Evolutionary conservation across 2,888 invertebrate genomes (phyloP), one percentile per base, ranked within the genome.

Genomic region (Meiosimyza decipiens): DNA sequence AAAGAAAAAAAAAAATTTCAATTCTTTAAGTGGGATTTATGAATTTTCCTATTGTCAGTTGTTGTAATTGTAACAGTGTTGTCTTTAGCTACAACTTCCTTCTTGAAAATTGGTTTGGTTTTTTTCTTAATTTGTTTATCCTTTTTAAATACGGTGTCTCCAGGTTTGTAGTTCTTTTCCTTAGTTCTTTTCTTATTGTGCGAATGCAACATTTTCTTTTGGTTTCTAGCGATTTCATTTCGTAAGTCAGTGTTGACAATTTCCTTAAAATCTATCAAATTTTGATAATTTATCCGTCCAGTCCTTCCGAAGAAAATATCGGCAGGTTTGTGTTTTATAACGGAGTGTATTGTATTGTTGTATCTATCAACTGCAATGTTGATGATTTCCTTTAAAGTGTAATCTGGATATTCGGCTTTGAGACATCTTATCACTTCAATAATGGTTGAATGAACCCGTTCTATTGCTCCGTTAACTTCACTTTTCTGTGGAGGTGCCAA

Each of bases 401-500:
- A 64, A 40, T 68, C 57, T 3, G 57, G 63, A 33, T 66, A 67
- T 63, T 77, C 74, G 28, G 50, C 33, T 54, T 64, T 69, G n/a
- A 74, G 47, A 13, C 75, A 76, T 64, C 74, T 69, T 15, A 71
- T 59, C 6, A 73, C 68, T 71, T 76, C 72, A n/a, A 77, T 69
- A 4, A 73, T 73, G 11, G 75, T 76, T 1, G 74, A 74, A 67
- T 76, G 76, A 16, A 73, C 73, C 50, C 72, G 22, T 63, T 76
- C 75, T 16, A 75, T 65, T 28, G 75, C 59, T 16, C 74, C 76
- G 50, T 78, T 77, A n/a, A 75, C 74, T 22, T 77, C 75, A 59
- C 74, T 77, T 67, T 75, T 75, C 55, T 75, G 73, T 50, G 74
- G 71, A 4, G 76, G 76, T 22, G 73, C 62, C 15, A 74, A 50